These are phyloP conservation scores for Plutella xylostella DNA, from an alignment of 2,888 invertebrate genomes.

Conservation along the genomic window DNA sequence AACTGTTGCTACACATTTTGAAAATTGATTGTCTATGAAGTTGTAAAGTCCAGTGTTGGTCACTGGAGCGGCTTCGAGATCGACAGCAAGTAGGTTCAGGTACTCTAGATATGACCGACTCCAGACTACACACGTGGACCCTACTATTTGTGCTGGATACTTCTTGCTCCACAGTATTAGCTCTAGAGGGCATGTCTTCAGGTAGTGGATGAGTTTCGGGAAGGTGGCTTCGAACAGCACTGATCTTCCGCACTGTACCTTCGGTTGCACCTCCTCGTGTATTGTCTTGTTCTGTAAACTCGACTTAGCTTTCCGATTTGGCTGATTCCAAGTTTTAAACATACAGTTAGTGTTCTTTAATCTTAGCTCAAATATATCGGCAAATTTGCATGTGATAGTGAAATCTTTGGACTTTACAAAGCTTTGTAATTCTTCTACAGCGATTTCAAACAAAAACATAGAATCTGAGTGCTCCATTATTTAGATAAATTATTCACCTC, in stretches of 20 bases:
- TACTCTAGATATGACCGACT: conserved; percentile 31
- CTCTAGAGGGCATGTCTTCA: conserved; percentile 41
- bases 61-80: conserved; percentile 18
- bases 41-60: conserved; percentile 27
- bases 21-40: conserved; percentile 36
- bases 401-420: conserved; percentile 31
- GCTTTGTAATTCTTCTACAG: conserved; percentile 36
- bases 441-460: conserved; percentile 49
- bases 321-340: too few relatives aligned
- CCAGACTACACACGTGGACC: conserved; percentile 41
- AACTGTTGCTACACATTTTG: conserved; percentile 35
- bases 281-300: conserved; percentile 14
- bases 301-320: conserved; percentile 17
- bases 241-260: conserved; percentile 25
- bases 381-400: conserved; percentile 35
- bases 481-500: too few relatives aligned
- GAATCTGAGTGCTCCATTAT: conserved; percentile 50
- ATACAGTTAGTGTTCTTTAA: not conserved
- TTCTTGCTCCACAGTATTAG: conserved; percentile 33
- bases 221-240: conserved; percentile 28
- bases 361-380: conserved; percentile 38
- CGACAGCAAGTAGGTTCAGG: not conserved
- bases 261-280: conserved; percentile 15
- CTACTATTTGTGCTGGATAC: conserved; percentile 27
- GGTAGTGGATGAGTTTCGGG: conserved; percentile 29